phyloP scores from a whole-genome alignment of 2,113 vertebrate species.

The Penelope pileata region DNA sequence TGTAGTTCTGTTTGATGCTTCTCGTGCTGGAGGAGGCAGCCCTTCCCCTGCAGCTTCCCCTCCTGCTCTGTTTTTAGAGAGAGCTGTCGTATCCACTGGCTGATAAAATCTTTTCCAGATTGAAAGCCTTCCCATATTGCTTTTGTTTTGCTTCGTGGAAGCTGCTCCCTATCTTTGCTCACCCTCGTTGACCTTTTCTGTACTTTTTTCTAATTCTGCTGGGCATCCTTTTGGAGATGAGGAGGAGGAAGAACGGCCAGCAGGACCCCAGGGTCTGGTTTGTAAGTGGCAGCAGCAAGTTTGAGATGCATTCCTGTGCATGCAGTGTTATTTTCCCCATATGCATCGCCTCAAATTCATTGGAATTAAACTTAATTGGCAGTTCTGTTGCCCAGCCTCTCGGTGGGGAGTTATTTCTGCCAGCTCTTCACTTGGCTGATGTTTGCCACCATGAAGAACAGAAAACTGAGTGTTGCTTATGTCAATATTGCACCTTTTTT shows the following conservation, averaged over 20 bases:
- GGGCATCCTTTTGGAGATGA: rapidly evolving
- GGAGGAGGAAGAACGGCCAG: background rate
- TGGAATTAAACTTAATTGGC: background rate
- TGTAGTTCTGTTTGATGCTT: background rate
- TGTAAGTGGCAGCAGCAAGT: rapidly evolving
- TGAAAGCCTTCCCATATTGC: rapidly evolving
- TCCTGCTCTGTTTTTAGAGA: rapidly evolving
- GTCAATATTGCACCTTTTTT: background rate
- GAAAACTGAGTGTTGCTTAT: background rate
- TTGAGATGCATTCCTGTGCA: background rate
- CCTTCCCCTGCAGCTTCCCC: background rate
- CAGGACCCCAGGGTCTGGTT: background rate
- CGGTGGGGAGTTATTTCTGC: background rate
- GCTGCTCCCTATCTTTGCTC: rapidly evolving
- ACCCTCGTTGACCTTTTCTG: background rate
- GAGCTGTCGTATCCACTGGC: rapidly evolving
- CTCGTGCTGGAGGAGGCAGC: background rate
- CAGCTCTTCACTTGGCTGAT: rapidly evolving
- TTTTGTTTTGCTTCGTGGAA: background rate
- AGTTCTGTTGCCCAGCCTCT: rapidly evolving
- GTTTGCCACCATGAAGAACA: background rate
- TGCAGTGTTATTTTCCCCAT: rapidly evolving
- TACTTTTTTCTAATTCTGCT: background rate
- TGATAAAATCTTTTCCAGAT: background rate
- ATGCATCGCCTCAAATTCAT: rapidly evolving